phyloP scores from a whole-genome alignment of 1,140 invertebrate genomes.

The Stratiolaelaps scimitus region DNA sequence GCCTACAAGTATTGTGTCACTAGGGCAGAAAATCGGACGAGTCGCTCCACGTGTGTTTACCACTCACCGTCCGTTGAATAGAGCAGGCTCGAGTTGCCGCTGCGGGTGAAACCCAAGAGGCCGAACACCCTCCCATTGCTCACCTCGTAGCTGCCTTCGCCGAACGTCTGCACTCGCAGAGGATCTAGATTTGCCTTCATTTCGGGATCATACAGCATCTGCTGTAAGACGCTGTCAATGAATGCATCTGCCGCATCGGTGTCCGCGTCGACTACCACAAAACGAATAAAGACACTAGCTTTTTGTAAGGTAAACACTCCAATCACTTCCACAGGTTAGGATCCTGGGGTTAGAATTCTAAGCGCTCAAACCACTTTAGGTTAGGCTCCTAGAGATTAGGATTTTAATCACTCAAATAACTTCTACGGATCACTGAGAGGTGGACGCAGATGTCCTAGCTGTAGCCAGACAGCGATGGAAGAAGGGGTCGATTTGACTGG shows the following conservation, averaged over 20 bases:
- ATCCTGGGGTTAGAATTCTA: too few species aligned
- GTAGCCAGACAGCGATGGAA: too few species aligned
- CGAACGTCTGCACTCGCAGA: not conserved
- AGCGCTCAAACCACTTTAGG: too few species aligned
- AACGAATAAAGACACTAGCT: not conserved
- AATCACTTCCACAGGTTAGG: not conserved
- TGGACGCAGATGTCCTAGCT: too few species aligned
- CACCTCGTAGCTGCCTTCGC: constrained; percentile 1
- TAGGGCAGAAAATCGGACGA: not conserved
- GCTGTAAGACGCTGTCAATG: not conserved
- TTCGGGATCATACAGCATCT: constrained; percentile 14
- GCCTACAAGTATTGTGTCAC: not conserved
- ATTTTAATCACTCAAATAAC: too few species aligned
- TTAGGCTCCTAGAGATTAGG: too few species aligned
- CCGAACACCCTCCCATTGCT: constrained; percentile 9
- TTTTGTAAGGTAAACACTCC: not conserved
- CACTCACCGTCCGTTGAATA: not conserved
- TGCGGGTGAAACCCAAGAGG: not conserved
- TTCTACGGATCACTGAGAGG: too few species aligned
- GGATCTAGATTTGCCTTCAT: constrained; percentile 18
- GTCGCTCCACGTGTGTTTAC: not conserved
- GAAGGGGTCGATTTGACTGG: too few species aligned
- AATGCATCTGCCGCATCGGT: not conserved
- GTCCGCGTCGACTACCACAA: constrained; percentile 19
- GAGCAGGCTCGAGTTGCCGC: not conserved